Percentiles rank a stretch among this genome's conserved stretches.
These are phyloP conservation scores for Colletes gigas DNA, from an alignment of 1,140 invertebrate species.

Conservation along the genomic window DNA sequence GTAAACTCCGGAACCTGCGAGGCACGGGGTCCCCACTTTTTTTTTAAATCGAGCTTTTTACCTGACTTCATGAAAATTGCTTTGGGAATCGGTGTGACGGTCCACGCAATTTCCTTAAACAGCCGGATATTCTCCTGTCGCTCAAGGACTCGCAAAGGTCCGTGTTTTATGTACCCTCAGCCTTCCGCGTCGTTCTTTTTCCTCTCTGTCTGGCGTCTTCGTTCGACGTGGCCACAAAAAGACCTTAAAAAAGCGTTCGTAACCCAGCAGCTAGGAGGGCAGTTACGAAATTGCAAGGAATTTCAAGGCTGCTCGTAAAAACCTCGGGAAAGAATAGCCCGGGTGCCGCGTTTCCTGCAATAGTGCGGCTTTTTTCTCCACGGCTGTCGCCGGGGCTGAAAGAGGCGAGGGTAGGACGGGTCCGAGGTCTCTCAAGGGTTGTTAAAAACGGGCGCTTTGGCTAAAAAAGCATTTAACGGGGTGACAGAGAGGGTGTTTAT, in stretches of 20 bases:
- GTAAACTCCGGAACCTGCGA: not conserved
- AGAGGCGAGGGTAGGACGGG: constrained; percentile 31
- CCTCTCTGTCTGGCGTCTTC: not conserved
- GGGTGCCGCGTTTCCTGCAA: constrained; percentile 75
- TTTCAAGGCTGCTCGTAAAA: constrained; percentile 76
- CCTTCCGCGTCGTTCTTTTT: not conserved
- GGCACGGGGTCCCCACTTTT: not conserved
- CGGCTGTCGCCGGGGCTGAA: constrained; percentile 31
- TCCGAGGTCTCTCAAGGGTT: constrained; percentile 72
- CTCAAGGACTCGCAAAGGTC: constrained; percentile 50
- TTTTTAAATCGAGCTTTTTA: constrained; percentile 27
- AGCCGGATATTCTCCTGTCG: not conserved
- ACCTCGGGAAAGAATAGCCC: constrained; percentile 68
- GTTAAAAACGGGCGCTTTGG: constrained; percentile 69
- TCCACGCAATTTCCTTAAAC: constrained; percentile 30
- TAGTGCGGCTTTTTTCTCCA: constrained; percentile 72
- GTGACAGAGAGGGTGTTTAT: constrained; percentile 73
- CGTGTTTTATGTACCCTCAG: constrained; percentile 21
- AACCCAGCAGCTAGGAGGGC: constrained; percentile 63
- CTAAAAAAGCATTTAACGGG: constrained; percentile 74
- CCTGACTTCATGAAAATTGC: constrained; percentile 18
- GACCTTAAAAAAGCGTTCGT: constrained; percentile 68
- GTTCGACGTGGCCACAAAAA: constrained; percentile 32
- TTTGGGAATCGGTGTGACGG: constrained; percentile 24
- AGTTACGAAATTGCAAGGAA: constrained; percentile 70